Conservation (phyloP, 2,797 vertebrate species). For the Acridotheres tristis region DNA sequence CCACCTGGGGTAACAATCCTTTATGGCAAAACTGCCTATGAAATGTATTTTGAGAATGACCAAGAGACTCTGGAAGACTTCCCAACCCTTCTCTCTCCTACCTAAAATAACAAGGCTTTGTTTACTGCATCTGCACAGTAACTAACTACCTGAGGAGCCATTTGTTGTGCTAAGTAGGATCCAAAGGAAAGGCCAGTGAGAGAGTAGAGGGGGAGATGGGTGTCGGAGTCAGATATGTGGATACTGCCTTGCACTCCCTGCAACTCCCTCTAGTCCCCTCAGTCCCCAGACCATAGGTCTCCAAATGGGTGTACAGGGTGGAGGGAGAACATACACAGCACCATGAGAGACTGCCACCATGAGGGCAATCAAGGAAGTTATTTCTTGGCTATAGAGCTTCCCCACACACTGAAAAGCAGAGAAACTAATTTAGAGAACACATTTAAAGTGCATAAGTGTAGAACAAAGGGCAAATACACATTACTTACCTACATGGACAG, state of each 20-base stretch:
- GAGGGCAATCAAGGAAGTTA: neutral
- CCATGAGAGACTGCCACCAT: neutral
- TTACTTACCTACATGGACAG: neutral
- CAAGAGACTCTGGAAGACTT: neutral
- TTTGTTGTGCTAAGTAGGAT: neutral
- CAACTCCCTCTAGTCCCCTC: neutral
- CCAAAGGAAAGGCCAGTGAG: neutral
- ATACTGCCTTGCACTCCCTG: neutral
- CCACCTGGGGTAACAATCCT: neutral
- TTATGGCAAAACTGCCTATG: neutral
- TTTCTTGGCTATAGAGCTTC: neutral
- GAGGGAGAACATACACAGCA: neutral
- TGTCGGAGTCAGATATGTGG: neutral
- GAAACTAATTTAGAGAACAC: neutral
- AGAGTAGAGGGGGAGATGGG: neutral
- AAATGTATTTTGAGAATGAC: neutral
- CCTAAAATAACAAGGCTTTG: neutral
- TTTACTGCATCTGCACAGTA: neutral
- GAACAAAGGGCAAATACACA: neutral
- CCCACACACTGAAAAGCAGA: neutral
- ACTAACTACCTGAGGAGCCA: neutral
- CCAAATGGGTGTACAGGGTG: too few species aligned
- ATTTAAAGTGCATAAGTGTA: neutral
- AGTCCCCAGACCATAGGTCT: neutral
- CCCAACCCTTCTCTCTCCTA: neutral